Evolutionary conservation across 2,888 invertebrate genomes (phyloP).

Genomic region (Noctuana brunneofusca): DNA sequence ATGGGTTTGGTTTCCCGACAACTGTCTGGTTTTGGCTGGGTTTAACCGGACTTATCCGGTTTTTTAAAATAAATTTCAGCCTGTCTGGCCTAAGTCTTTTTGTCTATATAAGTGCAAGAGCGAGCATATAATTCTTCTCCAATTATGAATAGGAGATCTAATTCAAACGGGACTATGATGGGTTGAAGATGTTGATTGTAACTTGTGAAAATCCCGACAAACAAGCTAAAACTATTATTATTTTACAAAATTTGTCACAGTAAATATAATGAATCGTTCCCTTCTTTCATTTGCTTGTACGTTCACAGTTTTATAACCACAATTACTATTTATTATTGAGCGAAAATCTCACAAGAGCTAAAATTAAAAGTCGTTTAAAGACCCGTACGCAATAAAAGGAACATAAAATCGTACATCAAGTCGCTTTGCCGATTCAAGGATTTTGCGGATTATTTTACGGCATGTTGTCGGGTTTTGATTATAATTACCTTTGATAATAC

Average conservation of each 20-base stretch:
- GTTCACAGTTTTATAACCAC: slow-evolving; percentile 24
- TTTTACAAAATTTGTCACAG: slow-evolving; percentile 49
- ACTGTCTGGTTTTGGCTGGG: too few species aligned
- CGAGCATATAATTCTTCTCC: too few species aligned
- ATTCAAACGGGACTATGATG: too few species aligned
- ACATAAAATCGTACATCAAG: slow-evolving; percentile 8
- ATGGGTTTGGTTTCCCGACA: too few species aligned
- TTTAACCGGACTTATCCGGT: too few species aligned
- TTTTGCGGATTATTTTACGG: slow-evolving; percentile 2
- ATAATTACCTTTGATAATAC: slow-evolving; percentile 2
- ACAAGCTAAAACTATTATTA: slow-evolving; percentile 36
- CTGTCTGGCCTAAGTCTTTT: too few species aligned
- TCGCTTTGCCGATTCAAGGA: slow-evolving; percentile 8
- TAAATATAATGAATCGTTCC: slow-evolving; percentile 50
- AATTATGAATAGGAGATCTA: too few species aligned
- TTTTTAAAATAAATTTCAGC: too few species aligned
- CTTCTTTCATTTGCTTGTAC: slow-evolving; percentile 50
- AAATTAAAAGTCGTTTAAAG: slow-evolving; percentile 18
- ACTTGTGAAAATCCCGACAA: slow-evolving; percentile 36
- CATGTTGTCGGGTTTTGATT: background rate
- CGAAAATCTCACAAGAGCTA: slow-evolving; percentile 16
- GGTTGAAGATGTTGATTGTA: too few species aligned
- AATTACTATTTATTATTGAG: slow-evolving; percentile 27
- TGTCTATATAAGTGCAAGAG: too few species aligned
- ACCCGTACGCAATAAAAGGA: slow-evolving; percentile 4